Percentiles rank a stretch among this genome's conserved stretches.
These are phyloP conservation scores for Meteorus sp. DNA, from an alignment of 1,140 invertebrate genomes.

Conservation along the genomic window DNA sequence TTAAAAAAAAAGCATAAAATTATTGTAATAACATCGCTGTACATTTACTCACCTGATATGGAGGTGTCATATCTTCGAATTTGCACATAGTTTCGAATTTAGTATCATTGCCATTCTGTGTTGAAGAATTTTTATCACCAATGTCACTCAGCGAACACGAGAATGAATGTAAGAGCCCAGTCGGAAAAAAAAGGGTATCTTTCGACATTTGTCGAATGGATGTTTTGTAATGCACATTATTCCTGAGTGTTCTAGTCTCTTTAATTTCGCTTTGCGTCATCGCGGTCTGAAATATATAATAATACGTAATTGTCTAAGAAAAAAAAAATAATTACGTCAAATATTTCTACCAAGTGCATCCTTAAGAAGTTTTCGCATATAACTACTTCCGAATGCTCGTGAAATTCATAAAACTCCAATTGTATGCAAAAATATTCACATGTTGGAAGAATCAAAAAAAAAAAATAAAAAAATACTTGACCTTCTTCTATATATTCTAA, in stretches of 20 bases:
- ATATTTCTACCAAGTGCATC: too few species aligned
- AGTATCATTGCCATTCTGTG: not conserved
- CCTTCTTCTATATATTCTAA: too few species aligned
- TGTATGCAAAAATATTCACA: too few species aligned
- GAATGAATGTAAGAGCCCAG: conserved; percentile 46
- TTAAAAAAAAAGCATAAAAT: too few species aligned
- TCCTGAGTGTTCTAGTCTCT: conserved; percentile 60
- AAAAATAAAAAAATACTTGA: too few species aligned
- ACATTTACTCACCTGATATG: conserved; percentile 23
- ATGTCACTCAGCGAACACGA: conserved; percentile 33
- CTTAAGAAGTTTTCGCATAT: too few species aligned
- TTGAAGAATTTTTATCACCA: conserved; percentile 15
- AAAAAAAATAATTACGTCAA: conserved; percentile 7
- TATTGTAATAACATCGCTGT: too few species aligned
- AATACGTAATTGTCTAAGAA: conserved; percentile 17
- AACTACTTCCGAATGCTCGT: too few species aligned
- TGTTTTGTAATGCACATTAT: conserved; percentile 63
- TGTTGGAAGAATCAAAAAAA: too few species aligned
- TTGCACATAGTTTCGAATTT: conserved; percentile 30
- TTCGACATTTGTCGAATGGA: conserved; percentile 62
- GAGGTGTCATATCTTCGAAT: conserved; percentile 30
- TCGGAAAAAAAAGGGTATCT: conserved; percentile 65
- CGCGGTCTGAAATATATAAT: not conserved
- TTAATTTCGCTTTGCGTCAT: conserved; percentile 53
- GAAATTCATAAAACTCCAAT: too few species aligned